These are phyloP conservation scores for Polydrusus pterygomalis DNA, from an alignment of 2,888 invertebrate species.

Conservation along the genomic window DNA sequence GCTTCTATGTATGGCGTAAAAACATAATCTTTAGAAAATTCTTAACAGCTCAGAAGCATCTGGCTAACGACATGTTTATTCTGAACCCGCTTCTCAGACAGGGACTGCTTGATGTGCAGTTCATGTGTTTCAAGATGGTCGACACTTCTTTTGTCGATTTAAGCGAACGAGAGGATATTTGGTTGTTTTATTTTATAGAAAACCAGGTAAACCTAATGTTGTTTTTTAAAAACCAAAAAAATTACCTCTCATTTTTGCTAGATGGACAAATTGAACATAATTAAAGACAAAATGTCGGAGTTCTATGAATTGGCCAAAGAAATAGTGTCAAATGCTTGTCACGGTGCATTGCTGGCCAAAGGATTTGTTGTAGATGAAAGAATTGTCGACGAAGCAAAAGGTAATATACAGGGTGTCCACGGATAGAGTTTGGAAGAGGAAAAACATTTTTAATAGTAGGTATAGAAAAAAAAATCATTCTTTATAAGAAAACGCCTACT, in stretches of 20 bases:
- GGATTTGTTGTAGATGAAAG: slow-evolving; percentile 87
- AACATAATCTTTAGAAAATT: slow-evolving; percentile 81
- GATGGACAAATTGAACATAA: slow-evolving; percentile 72
- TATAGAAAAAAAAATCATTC: too few species aligned
- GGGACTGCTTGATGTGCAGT: slow-evolving; percentile 82
- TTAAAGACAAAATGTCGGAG: slow-evolving; percentile 69
- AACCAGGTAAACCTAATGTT: slow-evolving; percentile 75
- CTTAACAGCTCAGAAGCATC: slow-evolving; percentile 74
- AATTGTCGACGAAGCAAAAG: slow-evolving; percentile 61
- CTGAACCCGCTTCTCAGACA: slow-evolving; percentile 82
- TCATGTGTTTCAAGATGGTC: slow-evolving; percentile 80
- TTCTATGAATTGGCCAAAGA: slow-evolving; percentile 75
- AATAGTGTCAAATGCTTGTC: slow-evolving; percentile 81
- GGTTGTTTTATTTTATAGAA: slow-evolving; percentile 83
- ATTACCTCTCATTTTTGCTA: slow-evolving; percentile 48
- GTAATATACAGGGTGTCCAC: slow-evolving; percentile 45
- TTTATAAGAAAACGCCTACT: too few species aligned
- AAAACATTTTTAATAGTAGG: too few species aligned
- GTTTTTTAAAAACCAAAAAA: neutral
- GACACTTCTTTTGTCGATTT: slow-evolving; percentile 79
- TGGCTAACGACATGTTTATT: slow-evolving; percentile 83
- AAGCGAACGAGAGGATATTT: slow-evolving; percentile 72
- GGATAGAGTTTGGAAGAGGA: too few species aligned
- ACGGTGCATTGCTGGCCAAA: slow-evolving; percentile 81
- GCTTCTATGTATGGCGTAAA: slow-evolving; percentile 65